A percentile compares a stretch with the other conserved stretches of the same genome.
These are phyloP conservation scores for Sebastes oblongus DNA, from an alignment of 2,797 vertebrate species.

Conservation along the genomic window DNA sequence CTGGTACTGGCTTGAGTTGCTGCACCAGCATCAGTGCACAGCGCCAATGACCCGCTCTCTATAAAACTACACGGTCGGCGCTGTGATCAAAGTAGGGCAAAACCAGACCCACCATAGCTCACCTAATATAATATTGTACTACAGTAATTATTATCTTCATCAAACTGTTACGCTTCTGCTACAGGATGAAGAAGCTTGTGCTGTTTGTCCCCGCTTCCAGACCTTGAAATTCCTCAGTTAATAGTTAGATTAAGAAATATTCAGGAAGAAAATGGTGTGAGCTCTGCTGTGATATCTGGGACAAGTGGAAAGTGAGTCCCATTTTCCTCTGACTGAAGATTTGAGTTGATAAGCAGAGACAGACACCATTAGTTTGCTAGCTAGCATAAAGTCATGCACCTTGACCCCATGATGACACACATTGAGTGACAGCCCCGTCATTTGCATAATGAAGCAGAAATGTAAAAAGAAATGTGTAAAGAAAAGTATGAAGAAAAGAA, in stretches of 20 bases:
- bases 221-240: not conserved
- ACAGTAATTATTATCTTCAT: not conserved
- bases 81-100: constrained; percentile 26
- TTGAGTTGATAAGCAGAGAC: too few species aligned
- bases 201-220: not conserved
- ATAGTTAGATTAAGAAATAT: not conserved
- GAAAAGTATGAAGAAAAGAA: too few species aligned
- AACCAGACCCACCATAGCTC: not conserved
- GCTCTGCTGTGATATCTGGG: not conserved
- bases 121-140: not conserved
- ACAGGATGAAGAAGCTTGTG: not conserved
- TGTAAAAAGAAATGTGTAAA: too few species aligned
- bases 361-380: too few species aligned
- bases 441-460: too few species aligned
- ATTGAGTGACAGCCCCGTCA: too few species aligned
- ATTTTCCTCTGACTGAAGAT: not conserved
- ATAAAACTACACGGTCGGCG: not conserved
- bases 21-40: not conserved
- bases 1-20: not conserved
- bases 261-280: not conserved
- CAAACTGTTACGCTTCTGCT: not conserved
- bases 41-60: not conserved
- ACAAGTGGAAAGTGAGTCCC: not conserved
- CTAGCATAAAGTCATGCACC: too few species aligned
- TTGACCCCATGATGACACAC: too few species aligned